These are phyloP conservation scores for Papilio dardanus DNA, from an alignment of 1,140 invertebrate genomes.

Conservation along the genomic window DNA sequence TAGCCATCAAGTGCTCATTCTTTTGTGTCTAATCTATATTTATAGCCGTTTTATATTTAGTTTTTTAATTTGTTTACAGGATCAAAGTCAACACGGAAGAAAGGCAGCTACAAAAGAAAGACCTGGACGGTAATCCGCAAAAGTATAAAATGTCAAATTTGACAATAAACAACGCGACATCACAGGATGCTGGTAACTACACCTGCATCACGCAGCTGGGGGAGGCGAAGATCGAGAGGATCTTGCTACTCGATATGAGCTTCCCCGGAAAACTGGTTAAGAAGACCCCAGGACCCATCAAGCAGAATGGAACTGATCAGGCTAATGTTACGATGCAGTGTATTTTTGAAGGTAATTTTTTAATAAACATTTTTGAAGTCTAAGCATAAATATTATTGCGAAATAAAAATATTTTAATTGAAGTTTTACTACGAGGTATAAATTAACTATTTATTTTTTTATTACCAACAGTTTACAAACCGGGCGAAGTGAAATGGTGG, in stretches of 20 bases:
- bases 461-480: constrained; percentile 61
- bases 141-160: constrained; percentile 65
- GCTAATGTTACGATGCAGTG: constrained; percentile 62
- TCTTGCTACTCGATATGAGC: constrained; percentile 58
- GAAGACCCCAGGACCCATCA: constrained; percentile 56
- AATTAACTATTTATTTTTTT: background rate
- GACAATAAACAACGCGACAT: constrained; percentile 78
- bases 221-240: constrained; percentile 47
- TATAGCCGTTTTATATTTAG: no score
- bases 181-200: constrained; percentile 83
- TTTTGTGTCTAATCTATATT: no score
- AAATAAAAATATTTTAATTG: no score
- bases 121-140: constrained; percentile 57
- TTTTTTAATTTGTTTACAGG: constrained; percentile 50
- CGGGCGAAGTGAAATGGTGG: constrained; percentile 63
- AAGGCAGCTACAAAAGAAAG: constrained; percentile 47
- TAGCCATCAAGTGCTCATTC: background rate
- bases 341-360: constrained; percentile 70
- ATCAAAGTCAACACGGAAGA: constrained; percentile 54
- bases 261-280: constrained; percentile 58
- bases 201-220: constrained; percentile 75
- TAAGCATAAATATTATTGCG: background rate
- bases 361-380: background rate
- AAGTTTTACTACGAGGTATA: no score
- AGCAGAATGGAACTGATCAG: constrained; percentile 57